Percentiles rank a stretch among this genome's conserved stretches.
Conservation (phyloP, 2,113 vertebrate genomes). For the Lichenostomus cassidix region DNA sequence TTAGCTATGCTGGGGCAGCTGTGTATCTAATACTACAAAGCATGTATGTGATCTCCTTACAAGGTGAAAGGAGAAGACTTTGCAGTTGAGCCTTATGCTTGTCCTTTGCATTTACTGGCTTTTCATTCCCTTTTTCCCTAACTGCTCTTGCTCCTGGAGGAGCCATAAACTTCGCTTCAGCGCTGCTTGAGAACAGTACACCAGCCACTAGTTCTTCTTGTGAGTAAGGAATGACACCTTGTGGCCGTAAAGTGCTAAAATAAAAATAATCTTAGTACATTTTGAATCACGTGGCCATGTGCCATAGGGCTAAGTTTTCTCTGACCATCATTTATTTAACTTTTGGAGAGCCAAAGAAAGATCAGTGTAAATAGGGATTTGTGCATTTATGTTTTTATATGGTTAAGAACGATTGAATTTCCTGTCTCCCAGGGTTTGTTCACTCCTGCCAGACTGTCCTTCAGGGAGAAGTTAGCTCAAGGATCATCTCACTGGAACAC, state of each 20-base stretch:
- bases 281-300: not conserved
- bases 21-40: not conserved
- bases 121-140: not conserved
- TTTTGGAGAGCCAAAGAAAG: not conserved
- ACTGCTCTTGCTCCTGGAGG: not conserved
- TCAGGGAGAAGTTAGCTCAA: not conserved
- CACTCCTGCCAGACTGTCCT: not conserved
- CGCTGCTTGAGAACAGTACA: not conserved
- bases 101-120: not conserved
- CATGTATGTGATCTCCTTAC: not conserved
- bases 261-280: not conserved
- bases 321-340: not conserved
- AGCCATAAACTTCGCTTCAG: not conserved
- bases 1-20: not conserved
- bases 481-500: not conserved
- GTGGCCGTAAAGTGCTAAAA: slow-evolving; percentile 30
- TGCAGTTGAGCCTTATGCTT: not conserved
- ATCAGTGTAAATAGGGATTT: not conserved
- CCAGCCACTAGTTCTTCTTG: not conserved
- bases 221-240: slow-evolving; percentile 53
- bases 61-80: not conserved
- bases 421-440: not conserved
- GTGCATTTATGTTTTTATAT: not conserved
- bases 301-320: not conserved
- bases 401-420: not conserved